phyloP scores from a whole-genome alignment of 2,113 vertebrate genomes.

The Seriola aureovittata region DNA sequence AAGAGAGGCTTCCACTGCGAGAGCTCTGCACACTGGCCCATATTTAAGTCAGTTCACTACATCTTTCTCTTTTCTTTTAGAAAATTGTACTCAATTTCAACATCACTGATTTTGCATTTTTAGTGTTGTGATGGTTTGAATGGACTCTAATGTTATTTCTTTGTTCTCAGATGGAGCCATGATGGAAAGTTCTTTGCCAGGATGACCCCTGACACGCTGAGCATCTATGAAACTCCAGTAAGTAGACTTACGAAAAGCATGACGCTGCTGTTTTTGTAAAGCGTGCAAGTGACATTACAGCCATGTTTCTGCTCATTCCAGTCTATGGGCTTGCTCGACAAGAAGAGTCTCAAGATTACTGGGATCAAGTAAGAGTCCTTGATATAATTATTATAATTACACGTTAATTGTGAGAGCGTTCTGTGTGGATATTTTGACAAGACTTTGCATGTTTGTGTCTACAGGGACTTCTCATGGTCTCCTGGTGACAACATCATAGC shows the following conservation, averaged over 20 bases:
- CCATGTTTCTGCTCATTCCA: slow-evolving; percentile 64
- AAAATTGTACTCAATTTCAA: not conserved
- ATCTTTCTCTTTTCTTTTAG: not conserved
- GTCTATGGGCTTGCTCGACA: slow-evolving; percentile 99
- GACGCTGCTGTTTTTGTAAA: not conserved
- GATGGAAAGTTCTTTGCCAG: slow-evolving; percentile 99
- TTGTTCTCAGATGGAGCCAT: slow-evolving; percentile 92
- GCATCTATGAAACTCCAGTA: slow-evolving; percentile 98
- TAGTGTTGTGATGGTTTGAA: not conserved
- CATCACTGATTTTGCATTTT: not conserved
- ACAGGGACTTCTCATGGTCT: slow-evolving; percentile 98
- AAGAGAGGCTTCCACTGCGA: slow-evolving; percentile 99
- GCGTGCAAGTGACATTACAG: slow-evolving; percentile 5
- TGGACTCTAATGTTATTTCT: not conserved
- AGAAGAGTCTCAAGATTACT: slow-evolving; percentile 97
- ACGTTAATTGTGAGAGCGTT: not conserved
- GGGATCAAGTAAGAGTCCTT: slow-evolving; percentile 93
- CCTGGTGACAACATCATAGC: slow-evolving; percentile 98
- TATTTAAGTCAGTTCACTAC: slow-evolving; percentile 92
- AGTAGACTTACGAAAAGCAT: slow-evolving; percentile 58
- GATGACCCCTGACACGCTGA: slow-evolving; percentile 96
- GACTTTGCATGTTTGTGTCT: slow-evolving; percentile 1
- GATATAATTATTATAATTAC: not conserved
- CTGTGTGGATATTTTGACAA: not conserved
- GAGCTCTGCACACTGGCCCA: slow-evolving; percentile 98